Evolutionary conservation across 2,888 invertebrate genomes (phyloP).

Genomic region (Selenia dentaria): DNA sequence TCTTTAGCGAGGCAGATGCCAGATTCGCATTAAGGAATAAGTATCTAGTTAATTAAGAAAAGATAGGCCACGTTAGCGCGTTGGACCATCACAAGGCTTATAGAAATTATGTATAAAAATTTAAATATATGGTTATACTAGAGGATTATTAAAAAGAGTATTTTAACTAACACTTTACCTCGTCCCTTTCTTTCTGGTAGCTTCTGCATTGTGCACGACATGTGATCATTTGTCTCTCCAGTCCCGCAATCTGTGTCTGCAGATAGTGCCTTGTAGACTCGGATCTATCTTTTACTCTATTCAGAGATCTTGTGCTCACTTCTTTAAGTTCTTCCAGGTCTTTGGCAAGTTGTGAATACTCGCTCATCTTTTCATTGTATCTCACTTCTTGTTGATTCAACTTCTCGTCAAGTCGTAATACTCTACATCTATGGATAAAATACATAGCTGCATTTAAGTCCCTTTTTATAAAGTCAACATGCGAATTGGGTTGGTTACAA

Average conservation of each 20-base stretch:
- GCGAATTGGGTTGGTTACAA: too few species aligned
- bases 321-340: slow-evolving; percentile 59
- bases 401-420: slow-evolving; percentile 62
- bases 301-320: slow-evolving; percentile 53
- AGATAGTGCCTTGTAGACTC: slow-evolving; percentile 64
- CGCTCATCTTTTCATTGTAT: slow-evolving; percentile 56
- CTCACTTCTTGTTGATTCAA: slow-evolving; percentile 52
- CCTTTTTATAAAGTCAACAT: too few species aligned
- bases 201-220: slow-evolving; percentile 66
- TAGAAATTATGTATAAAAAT: too few species aligned
- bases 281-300: slow-evolving; percentile 58
- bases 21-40: too few species aligned
- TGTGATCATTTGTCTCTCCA: slow-evolving; percentile 68
- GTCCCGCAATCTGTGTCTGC: slow-evolving; percentile 66
- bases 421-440: slow-evolving; percentile 45
- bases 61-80: too few species aligned
- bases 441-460: background rate
- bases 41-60: too few species aligned
- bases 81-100: too few species aligned
- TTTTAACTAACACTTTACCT: slow-evolving; percentile 57
- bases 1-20: too few species aligned
- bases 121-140: too few species aligned
- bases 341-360: slow-evolving; percentile 50
- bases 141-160: too few species aligned
- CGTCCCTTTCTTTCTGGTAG: slow-evolving; percentile 71